phyloP scores from a whole-genome alignment of 1,140 invertebrate species.

The Ladona fulva region DNA sequence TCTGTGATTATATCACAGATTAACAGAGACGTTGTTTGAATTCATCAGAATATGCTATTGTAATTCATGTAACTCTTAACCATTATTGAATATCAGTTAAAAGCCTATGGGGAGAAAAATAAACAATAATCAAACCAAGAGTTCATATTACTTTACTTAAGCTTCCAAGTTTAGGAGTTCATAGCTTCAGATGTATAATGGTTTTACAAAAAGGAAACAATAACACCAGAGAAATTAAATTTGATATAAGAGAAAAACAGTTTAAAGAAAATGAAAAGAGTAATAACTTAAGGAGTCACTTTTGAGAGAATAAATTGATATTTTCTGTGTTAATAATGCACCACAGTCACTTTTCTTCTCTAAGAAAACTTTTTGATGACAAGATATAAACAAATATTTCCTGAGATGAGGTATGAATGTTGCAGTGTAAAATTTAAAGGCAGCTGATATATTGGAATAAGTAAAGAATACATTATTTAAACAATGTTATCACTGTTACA shows the following conservation, averaged over 20 bases:
- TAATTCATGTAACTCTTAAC: too few species aligned
- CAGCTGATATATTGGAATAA: background rate
- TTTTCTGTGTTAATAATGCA: background rate
- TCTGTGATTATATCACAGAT: too few species aligned
- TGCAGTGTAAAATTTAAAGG: background rate
- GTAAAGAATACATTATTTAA: background rate
- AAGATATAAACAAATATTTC: background rate
- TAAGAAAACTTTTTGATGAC: background rate
- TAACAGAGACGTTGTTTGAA: too few species aligned
- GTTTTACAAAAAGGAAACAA: background rate
- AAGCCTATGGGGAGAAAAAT: too few species aligned
- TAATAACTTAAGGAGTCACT: background rate
- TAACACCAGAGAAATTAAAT: background rate
- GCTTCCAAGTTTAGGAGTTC: too few species aligned
- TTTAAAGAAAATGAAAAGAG: background rate
- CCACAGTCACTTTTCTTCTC: background rate
- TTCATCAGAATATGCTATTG: too few species aligned
- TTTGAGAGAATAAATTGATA: background rate
- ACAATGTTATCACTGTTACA: background rate
- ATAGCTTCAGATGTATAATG: too few species aligned
- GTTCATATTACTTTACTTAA: too few species aligned
- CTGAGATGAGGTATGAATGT: slow-evolving; percentile 9
- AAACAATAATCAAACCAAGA: too few species aligned
- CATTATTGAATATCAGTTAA: too few species aligned
- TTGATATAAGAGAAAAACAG: background rate